These are phyloP conservation scores for Panopea generosa DNA, from an alignment of 2,888 invertebrate species.

Conservation along the genomic window DNA sequence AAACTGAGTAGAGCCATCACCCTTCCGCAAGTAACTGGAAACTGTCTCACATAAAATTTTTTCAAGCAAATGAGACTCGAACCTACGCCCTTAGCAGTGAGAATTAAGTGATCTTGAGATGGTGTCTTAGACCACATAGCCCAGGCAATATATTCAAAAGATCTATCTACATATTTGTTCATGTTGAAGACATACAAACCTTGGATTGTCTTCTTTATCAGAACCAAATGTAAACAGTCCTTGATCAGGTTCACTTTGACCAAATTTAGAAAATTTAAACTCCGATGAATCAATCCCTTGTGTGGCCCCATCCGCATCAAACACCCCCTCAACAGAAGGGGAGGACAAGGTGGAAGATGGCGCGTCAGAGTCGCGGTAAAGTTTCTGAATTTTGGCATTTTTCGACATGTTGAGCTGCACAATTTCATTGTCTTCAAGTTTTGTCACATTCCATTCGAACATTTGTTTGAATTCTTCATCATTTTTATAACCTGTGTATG, in stretches of 20 bases:
- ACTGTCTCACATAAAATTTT: no score
- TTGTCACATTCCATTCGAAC: constrained; percentile 57
- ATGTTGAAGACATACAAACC: no score
- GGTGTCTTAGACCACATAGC: no score
- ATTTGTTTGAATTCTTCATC: constrained; percentile 14
- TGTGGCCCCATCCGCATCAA: constrained; percentile 69
- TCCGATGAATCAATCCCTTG: constrained; percentile 64
- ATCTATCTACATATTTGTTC: no score
- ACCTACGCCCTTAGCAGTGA: no score
- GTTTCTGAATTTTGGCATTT: constrained; percentile 72
- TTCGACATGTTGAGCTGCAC: constrained; percentile 47
- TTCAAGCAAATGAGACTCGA: no score
- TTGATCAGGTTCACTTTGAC: constrained; percentile 61
- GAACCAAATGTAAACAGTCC: constrained; percentile 41
- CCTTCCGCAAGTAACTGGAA: no score
- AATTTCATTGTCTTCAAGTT: constrained; percentile 48
- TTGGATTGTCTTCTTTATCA: constrained; percentile 8
- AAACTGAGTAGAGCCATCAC: no score
- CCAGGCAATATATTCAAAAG: no score
- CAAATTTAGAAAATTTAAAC: constrained; percentile 77
- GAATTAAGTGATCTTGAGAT: no score
- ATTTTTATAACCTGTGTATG: constrained; percentile 46
- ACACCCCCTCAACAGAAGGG: constrained; percentile 69
- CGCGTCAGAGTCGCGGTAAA: constrained; percentile 61
- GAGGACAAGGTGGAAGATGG: constrained; percentile 67